Evolutionary conservation across 2,113 vertebrate genomes (phyloP), one percentile per base, ranked within the genome.

Genomic region (Leptobrachium leishanense): DNA sequence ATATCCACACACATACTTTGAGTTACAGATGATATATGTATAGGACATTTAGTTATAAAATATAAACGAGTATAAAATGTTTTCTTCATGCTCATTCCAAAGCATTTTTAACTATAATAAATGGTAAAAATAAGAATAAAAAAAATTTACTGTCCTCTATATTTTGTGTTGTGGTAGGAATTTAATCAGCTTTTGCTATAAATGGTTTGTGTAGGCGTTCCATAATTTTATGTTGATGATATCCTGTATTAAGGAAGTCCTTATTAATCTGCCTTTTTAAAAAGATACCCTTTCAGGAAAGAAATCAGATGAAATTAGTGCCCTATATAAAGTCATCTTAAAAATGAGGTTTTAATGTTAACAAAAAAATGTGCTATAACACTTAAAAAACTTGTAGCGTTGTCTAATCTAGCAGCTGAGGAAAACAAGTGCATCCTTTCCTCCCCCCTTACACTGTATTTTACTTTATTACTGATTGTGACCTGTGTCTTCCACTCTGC

Each of bases 21-120:
- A 40, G 15, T 64, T 78, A 20, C 69, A 72, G 68, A 71, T 44
- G 9, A 53, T 64, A 64, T 65, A 72, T 72, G 76, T 72, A 72
- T 65, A 53, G 76, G 55, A 71, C 55, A 64, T 41, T 40, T 72
- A 41, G 43, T 43, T 73, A 57, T 79, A 66, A 65, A 59, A 50
- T 50, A 50, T 50, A 50, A 50, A 59, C 64, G 12, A 50, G 15
- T 39, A 40, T 72, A 74, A 54, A 41, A 55, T 72, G 69, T 78
- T 72, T 74, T 74, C 64, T 80, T 80, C 71, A 80, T 80, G 77
- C 71, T 68, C 77, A 79, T 72, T 79, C 77, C 70, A 73, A 79
- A 79, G 77, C 77, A 67, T 65, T 74, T 80, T 67, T 80, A 20
- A 40, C 15, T 42, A 55, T 79, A 80, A 15, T 59, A 65, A 59